Evolutionary conservation across 2,113 vertebrate species (phyloP).

Genomic region (Panurus biarmicus): DNA sequence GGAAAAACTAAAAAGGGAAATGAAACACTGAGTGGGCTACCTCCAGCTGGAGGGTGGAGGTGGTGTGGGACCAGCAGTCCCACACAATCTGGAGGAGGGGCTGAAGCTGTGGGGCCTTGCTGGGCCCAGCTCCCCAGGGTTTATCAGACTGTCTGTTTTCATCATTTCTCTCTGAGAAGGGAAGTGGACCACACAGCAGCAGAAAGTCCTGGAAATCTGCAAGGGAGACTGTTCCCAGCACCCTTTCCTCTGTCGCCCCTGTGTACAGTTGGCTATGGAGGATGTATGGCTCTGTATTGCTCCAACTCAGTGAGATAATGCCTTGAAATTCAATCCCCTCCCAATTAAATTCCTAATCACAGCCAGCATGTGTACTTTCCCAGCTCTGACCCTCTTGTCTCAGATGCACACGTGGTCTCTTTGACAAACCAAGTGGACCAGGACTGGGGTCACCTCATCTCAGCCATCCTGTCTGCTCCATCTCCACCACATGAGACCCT

Average conservation of each 20-base stretch:
- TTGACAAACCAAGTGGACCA: not conserved
- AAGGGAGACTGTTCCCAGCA: not conserved
- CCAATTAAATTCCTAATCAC: not conserved
- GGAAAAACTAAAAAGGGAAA: not conserved
- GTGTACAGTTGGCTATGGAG: not conserved
- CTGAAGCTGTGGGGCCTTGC: not conserved
- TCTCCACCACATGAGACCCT: not conserved
- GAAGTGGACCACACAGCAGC: conserved; percentile 53
- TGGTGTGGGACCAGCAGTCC: not conserved
- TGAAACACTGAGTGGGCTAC: rapidly evolving
- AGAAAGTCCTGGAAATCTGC: conserved; percentile 18
- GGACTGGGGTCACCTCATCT: not conserved
- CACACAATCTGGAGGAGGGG: not conserved
- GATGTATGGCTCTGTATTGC: not conserved
- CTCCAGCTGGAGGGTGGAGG: not conserved
- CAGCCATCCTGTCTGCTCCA: not conserved
- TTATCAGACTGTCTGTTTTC: not conserved
- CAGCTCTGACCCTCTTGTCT: not conserved
- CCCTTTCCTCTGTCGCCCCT: not conserved
- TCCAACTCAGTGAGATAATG: not conserved
- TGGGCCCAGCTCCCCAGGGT: not conserved
- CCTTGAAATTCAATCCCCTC: not conserved
- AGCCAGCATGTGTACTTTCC: not conserved
- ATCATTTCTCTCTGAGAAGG: not conserved
- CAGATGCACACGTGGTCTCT: rapidly evolving